phyloP scores from a whole-genome alignment of 1,140 invertebrate genomes.

The Scaptodrosophila lebanonensis region DNA sequence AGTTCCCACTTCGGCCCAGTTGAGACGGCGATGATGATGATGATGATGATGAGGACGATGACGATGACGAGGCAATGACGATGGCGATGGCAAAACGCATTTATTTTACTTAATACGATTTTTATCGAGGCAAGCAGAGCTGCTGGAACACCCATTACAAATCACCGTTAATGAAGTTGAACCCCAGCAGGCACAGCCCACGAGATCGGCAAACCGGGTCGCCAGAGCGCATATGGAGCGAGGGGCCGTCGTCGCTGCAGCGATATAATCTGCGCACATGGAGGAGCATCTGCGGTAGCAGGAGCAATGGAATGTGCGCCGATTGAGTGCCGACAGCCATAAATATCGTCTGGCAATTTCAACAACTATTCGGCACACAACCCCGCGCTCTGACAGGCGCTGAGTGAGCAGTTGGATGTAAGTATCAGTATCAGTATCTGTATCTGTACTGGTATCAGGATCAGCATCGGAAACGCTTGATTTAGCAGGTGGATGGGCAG shows the following conservation, averaged over 20 bases:
- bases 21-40: background rate
- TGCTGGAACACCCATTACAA: slow-evolving; percentile 53
- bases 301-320: slow-evolving; percentile 12
- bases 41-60: slow-evolving; percentile 9
- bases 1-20: background rate
- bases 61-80: no score
- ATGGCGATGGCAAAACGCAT: slow-evolving; percentile 37
- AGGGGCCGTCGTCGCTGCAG: background rate
- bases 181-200: background rate
- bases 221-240: background rate
- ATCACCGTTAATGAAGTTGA: slow-evolving; percentile 57
- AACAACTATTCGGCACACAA: background rate
- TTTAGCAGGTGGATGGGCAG: no score
- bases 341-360: background rate
- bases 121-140: slow-evolving; percentile 17
- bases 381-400: slow-evolving; percentile 25
- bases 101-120: slow-evolving; percentile 59
- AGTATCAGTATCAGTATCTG: no score
- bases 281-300: background rate
- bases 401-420: slow-evolving; percentile 20
- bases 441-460: no score
- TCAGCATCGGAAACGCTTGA: no score
- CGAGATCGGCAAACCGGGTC: background rate
- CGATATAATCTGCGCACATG: slow-evolving; percentile 28
- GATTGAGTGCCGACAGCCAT: slow-evolving; percentile 2